Percentiles rank a stretch among this genome's conserved stretches.
phyloP scores from a whole-genome alignment of 2,797 vertebrate species.

The Sebastes hubbsi region DNA sequence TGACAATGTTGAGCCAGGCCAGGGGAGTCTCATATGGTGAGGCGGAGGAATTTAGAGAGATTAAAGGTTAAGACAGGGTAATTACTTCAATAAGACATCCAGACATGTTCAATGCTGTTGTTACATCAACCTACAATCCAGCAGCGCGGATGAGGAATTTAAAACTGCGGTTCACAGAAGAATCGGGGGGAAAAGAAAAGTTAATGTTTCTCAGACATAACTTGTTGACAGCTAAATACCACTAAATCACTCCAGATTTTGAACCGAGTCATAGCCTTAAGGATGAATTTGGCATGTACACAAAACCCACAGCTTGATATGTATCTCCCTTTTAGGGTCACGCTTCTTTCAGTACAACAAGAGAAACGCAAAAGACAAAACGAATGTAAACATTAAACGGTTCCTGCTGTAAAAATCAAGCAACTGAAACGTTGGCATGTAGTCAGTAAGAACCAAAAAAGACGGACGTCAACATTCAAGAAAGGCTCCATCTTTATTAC shows the following conservation, averaged over 20 bases:
- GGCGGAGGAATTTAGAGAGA: conserved; percentile 64
- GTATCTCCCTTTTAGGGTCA: neutral
- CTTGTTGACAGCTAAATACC: conserved; percentile 28
- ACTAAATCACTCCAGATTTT: neutral
- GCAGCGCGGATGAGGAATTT: conserved; percentile 24
- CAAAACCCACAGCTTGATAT: neutral
- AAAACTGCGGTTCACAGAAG: conserved; percentile 25
- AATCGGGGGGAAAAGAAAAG: neutral
- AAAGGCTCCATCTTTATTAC: neutral
- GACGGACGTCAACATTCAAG: neutral
- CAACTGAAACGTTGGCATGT: neutral
- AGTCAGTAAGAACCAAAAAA: neutral
- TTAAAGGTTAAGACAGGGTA: conserved; percentile 75
- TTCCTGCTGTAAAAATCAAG: neutral
- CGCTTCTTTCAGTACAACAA: neutral
- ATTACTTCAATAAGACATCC: conserved; percentile 74
- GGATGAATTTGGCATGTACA: neutral
- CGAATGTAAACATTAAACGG: neutral
- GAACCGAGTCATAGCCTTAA: neutral
- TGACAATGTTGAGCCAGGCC: conserved; percentile 67
- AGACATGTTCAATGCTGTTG: conserved; percentile 48
- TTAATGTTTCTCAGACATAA: conserved; percentile 10
- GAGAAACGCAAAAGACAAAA: neutral
- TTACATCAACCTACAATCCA: conserved; percentile 50
- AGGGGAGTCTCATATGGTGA: conserved; percentile 51